These are phyloP conservation scores for human (Homo sapiens) DNA, from an alignment of 2,113 vertebrate genomes.

Conservation along the genomic window GRCh38 chr18:73061501-73062000, in stretches of 20 bases:
- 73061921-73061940: not conserved
- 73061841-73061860: not conserved
- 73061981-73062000: not conserved
- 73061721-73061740: not conserved
- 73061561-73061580: not conserved
- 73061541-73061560: no score
- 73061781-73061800: not conserved
- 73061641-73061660: rapidly evolving
- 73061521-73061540: no score
- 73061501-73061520: not conserved
- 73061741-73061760: not conserved
- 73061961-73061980: not conserved
- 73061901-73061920: no score
- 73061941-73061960: not conserved
- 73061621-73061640: not conserved
- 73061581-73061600: not conserved
- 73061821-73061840: not conserved
- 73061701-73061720: not conserved
- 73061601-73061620: not conserved
- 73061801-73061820: not conserved
- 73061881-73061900: not conserved
- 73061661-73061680: not conserved
- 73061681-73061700: not conserved
- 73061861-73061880: not conserved
- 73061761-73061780: not conserved